Percentiles rank a stretch among this genome's conserved stretches.
Evolutionary conservation across 2,888 invertebrate genomes (phyloP).

Genomic region (Agonopterix alstromeriana): DNA sequence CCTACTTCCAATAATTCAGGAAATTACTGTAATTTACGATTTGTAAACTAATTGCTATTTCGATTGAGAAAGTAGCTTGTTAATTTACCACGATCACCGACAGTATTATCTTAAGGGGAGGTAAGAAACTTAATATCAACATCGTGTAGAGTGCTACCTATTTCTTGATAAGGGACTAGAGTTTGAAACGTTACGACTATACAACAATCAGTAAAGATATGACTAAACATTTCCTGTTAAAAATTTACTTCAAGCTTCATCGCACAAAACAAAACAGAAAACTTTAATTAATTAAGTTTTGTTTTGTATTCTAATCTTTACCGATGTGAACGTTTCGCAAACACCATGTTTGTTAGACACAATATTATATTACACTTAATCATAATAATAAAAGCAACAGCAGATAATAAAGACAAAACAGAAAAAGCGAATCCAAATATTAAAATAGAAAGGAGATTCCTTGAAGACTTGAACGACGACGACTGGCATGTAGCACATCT

Average conservation of each 20-base stretch:
- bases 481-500: constrained; percentile 47
- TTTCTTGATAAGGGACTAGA: too few relatives aligned
- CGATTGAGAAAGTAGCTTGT: too few relatives aligned
- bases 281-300: constrained; percentile 17
- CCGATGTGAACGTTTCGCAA: constrained; percentile 11
- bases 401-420: not conserved
- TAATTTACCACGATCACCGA: too few relatives aligned
- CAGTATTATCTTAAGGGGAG: too few relatives aligned
- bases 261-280: constrained; percentile 17
- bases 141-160: too few relatives aligned
- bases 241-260: not conserved
- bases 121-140: too few relatives aligned
- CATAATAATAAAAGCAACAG: not conserved
- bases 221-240: too few relatives aligned
- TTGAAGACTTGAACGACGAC: constrained; percentile 28
- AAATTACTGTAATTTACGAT: too few relatives aligned
- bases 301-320: constrained; percentile 2
- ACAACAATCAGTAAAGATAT: too few relatives aligned
- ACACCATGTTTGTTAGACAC: constrained; percentile 12
- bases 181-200: too few relatives aligned
- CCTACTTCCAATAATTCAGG: too few relatives aligned
- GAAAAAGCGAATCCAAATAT: not conserved
- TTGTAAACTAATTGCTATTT: too few relatives aligned
- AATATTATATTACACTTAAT: constrained; percentile 8
- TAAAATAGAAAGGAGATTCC: constrained; percentile 23